Percentiles rank a stretch among this genome's conserved stretches.
Conservation (phyloP, 2,888 invertebrate species). For the Cosmia trapezina region DNA sequence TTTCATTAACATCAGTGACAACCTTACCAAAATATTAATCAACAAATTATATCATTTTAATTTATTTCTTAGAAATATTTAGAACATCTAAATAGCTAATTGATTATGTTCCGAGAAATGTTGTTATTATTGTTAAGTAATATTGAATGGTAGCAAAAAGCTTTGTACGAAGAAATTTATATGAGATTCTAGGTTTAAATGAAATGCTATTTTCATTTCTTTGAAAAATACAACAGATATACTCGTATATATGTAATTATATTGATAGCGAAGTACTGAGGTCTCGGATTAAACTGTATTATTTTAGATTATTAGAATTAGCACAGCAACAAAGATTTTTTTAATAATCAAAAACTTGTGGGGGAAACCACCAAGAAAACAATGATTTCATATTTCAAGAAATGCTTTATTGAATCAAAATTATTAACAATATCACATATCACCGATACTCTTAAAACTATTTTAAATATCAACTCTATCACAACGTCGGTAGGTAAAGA, state of each 20-base stretch:
- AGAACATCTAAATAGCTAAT: neutral
- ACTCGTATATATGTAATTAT: too few relatives aligned
- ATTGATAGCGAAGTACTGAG: neutral
- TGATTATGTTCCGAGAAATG: neutral
- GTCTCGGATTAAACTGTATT: neutral
- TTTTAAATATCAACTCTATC: constrained; percentile 38
- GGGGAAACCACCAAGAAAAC: constrained; percentile 12
- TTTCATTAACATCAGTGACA: too few relatives aligned
- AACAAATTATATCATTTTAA: neutral
- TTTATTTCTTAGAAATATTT: neutral
- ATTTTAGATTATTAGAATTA: neutral
- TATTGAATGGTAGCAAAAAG: neutral
- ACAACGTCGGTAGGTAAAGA: constrained; percentile 24
- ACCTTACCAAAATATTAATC: neutral
- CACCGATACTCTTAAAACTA: constrained; percentile 37
- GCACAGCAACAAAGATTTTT: neutral
- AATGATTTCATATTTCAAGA: constrained; percentile 5
- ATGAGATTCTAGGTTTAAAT: neutral
- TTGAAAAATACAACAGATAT: neutral
- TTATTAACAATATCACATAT: constrained; percentile 30
- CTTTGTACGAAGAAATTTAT: neutral
- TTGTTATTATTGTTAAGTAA: neutral
- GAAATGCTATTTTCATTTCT: neutral
- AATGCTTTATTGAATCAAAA: constrained; percentile 36
- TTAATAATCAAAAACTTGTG: neutral